Evolutionary conservation across 2,888 invertebrate species (phyloP).

Genomic region (Eristalinus aeneus): DNA sequence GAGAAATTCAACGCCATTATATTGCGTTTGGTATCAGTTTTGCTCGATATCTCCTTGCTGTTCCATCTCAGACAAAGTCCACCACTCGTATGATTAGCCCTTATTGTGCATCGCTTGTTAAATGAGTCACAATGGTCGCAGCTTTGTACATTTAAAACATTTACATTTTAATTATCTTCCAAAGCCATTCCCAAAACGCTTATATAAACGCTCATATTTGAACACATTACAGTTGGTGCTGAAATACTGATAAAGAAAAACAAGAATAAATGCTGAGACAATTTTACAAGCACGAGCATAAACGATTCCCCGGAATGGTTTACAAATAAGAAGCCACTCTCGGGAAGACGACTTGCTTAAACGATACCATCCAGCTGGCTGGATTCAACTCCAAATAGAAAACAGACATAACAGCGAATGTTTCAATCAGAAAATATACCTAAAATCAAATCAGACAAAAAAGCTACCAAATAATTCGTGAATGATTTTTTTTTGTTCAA

Average conservation of each 20-base stretch:
- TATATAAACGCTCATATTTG: neutral
- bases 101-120: too few relatives aligned
- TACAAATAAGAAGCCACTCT: neutral
- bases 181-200: neutral
- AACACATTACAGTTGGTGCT: slow-evolving; percentile 40
- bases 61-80: too few relatives aligned
- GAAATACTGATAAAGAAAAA: neutral
- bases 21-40: too few relatives aligned
- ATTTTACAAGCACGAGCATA: neutral
- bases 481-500: slow-evolving; percentile 26
- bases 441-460: slow-evolving; percentile 5
- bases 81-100: too few relatives aligned
- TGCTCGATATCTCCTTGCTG: too few relatives aligned
- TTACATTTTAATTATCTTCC: neutral
- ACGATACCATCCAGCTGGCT: slow-evolving; percentile 64
- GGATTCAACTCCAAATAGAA: slow-evolving; percentile 39
- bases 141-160: too few relatives aligned
- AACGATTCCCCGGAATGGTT: neutral
- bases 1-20: too few relatives aligned
- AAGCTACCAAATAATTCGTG: slow-evolving; percentile 42
- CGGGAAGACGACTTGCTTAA: slow-evolving; percentile 1
- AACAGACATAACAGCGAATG: slow-evolving; percentile 23
- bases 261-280: slow-evolving; percentile 9
- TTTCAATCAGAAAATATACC: slow-evolving; percentile 10
- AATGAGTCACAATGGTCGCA: too few relatives aligned